Base-by-base conservation (phyloP, 2,888 invertebrate species). In the Hypsopygia costalis region DNA sequence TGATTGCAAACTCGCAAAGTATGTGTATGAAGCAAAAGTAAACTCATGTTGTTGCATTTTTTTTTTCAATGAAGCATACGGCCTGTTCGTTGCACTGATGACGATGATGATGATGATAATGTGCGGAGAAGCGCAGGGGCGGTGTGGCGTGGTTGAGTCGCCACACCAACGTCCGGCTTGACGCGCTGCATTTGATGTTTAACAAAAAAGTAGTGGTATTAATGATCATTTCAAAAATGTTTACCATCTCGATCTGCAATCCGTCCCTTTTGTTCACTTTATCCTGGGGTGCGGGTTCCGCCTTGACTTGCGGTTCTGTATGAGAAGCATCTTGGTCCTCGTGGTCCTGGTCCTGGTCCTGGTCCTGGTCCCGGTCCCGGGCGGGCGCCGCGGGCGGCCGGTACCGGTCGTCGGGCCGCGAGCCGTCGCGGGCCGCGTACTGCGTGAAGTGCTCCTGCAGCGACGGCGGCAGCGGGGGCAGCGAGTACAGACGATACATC, bases 401-500 rank as follows among this genome's bases (percentile, higher is more conserved):
- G 59, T 66, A 69, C 21, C 2, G 42, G 0, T 52, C 29, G 48
- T 73, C 76, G 1, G 68, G 69, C 9, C 22, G 34, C 7, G 74
- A 63, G 29, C 47, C 52, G 70, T 80, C 81, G 16, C 45, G 6
- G 11, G 83, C 70, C 41, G 52, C 49, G 72, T 79, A 81, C 1
- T 10, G 6, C 30, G n/a, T 10, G 69, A 67, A 77, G 64, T 81
- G 81, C 53, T 66, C 70, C 52, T 66, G 57, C 50, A 76, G 9
- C 0, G 81, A 67, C 7, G 29, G 6, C 0, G 82, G 75, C 41
- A 82, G 64, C 6, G 59, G 58, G 42, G 81, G 80, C 77, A 73
- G 63, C 50, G 81, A 74, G 60, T 80, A 78, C 52, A 86, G 63
- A 0, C 82, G 78, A 67, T 80, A 53, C 51, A 77, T 43, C 51